Evolutionary conservation across 2,888 invertebrate species (phyloP), one percentile per base, ranked within the genome.

Genomic region (Rotaria macrura): DNA sequence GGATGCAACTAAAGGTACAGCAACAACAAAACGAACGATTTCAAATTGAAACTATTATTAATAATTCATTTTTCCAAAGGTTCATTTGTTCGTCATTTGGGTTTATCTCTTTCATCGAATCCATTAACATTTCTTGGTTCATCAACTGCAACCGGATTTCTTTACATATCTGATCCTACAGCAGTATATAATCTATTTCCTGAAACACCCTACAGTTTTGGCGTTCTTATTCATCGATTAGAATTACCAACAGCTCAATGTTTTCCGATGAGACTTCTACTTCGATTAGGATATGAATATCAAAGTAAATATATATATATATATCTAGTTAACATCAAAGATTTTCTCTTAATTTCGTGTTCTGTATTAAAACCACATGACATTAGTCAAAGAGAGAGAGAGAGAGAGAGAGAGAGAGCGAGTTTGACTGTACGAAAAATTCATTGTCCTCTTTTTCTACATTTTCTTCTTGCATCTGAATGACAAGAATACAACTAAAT

Each of bases 191-290:
- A 94, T 89, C 92, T 95, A 23, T 91, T 93, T 84, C 95, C 95
- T 0, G 92, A 93, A 38, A 92, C 93, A 87, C 94, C 95, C 0
- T 95, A 93, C 89, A 91, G 95, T 84, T 93, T 95, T 87, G 95
- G 94, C 0, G 92, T 95, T 87, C 92, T 95, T 84, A 93, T 95
- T 85, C 94, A 84, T 52, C 84, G 57, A 43, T 57, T 20, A 38
- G 94, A 94, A 91, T 93, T 93, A 7, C 94, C 94, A 0, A 94
- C 94, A 94, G 95, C 95, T 4, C 94, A 94, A 91, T 93, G 95
- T 83, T 94, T 95, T 89, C 92, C 92, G 20, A 88, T 92, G 65
- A 92, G 95, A 25, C 91, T 95, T 54, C 92, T 95, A 89, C 91
- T 95, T 85, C 92, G 95, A 87, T 92, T 95, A 55, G 95, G 95